Conservation (phyloP, 2,888 invertebrate species). For the Ormyrus nitidulus region DNA sequence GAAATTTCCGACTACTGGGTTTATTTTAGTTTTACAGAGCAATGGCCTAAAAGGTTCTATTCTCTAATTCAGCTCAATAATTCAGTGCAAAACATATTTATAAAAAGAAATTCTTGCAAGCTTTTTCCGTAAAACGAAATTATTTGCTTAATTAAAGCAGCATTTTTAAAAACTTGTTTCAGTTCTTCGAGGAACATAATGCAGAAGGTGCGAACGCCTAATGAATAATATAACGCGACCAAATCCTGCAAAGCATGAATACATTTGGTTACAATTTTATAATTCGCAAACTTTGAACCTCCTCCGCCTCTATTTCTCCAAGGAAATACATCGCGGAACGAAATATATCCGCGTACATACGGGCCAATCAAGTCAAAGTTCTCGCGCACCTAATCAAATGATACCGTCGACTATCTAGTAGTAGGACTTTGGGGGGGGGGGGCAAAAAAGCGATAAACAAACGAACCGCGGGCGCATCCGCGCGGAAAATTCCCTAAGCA, state of each 20-base stretch:
- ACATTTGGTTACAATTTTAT: constrained; percentile 36
- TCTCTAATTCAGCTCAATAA: too few species aligned
- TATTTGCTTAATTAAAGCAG: too few species aligned
- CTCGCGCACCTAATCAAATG: constrained; percentile 8
- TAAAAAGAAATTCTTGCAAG: too few species aligned
- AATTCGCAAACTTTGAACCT: constrained; percentile 8
- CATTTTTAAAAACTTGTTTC: too few species aligned
- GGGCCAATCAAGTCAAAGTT: constrained; percentile 2
- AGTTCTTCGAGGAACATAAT: too few species aligned
- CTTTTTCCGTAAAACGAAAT: too few species aligned
- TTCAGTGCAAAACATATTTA: too few species aligned
- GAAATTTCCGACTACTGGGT: too few species aligned
- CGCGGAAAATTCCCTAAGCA: constrained; percentile 22
- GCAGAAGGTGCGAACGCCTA: constrained; percentile 12
- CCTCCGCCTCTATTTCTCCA: background rate
- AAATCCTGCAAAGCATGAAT: constrained; percentile 10
- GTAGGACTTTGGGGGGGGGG: too few species aligned
- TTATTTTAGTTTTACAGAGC: too few species aligned
- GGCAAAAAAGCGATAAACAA: constrained; percentile 10
- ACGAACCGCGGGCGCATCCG: background rate
- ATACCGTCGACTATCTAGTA: background rate
- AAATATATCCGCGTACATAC: background rate
- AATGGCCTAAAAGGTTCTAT: too few species aligned
- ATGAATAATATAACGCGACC: constrained; percentile 16
- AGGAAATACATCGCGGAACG: background rate